Evolutionary conservation across 1,140 invertebrate species (phyloP).

Genomic region (Tyrophagus putrescentiae): DNA sequence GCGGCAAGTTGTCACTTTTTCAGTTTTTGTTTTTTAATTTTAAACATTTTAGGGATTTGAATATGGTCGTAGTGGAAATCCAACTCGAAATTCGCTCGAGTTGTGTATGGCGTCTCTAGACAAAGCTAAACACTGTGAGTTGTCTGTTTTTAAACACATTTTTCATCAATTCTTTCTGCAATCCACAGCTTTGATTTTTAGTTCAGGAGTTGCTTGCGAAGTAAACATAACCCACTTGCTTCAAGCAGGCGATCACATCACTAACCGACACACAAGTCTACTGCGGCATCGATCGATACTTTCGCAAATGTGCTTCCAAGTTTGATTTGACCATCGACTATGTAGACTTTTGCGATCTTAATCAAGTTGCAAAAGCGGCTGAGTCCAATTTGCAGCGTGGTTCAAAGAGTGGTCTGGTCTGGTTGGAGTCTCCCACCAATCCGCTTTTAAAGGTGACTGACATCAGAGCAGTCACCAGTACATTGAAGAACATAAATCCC

Average conservation of each 20-base stretch:
- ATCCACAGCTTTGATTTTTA: constrained; percentile 59
- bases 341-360: constrained; percentile 56
- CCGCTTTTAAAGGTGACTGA: constrained; percentile 81
- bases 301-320: constrained; percentile 44
- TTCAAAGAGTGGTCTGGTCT: constrained; percentile 86
- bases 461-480: constrained; percentile 54
- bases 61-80: constrained; percentile 87
- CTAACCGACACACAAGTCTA: constrained; percentile 88
- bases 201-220: constrained; percentile 76
- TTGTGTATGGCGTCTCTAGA: constrained; percentile 77
- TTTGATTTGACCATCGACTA: constrained; percentile 58
- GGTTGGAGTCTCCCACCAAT: constrained; percentile 97
- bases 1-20: constrained; percentile 42
- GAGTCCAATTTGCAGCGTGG: too few species aligned
- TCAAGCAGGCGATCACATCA: constrained; percentile 68
- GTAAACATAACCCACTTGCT: constrained; percentile 58
- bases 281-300: constrained; percentile 64
- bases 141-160: too few species aligned
- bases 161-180: too few species aligned
- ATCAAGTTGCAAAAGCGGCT: constrained; percentile 51
- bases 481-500: constrained; percentile 42
- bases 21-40: background rate
- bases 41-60: constrained; percentile 55
- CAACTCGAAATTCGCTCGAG: constrained; percentile 74
- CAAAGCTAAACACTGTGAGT: constrained; percentile 68